Base-by-base conservation (phyloP, 2,888 invertebrate species). In the Eupithecia exiguata region DNA sequence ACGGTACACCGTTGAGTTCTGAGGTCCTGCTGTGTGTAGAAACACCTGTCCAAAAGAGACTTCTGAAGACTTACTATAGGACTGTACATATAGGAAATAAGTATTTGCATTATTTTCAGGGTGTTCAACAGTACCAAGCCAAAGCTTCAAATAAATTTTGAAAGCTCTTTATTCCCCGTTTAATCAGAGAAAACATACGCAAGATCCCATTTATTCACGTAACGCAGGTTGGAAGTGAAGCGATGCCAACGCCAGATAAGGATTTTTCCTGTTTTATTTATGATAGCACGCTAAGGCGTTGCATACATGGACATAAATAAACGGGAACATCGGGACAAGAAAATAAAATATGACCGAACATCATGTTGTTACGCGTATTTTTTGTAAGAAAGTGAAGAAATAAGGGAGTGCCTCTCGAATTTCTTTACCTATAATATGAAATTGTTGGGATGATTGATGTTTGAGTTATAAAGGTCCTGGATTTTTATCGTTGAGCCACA, bases 301-400 rank as follows among this genome's bases (percentile, higher is more conserved):
- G 79, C 79, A 80, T 74, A 74, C 82, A 72, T 72, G 77, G 66
- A 78, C 80, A 84, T 85, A 86, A 85, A 86, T 86, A 82, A 81
- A 77, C 72, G 71, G 70, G 75, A 80, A 80, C 80, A 77, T 76
- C 74, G 63, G 79, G 79, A 79, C 67, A 70, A 68, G 76, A 81
- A 81, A 79, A 82, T 77, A 80, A 77, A 81, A 77, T 78, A 79
- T 80, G 61, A 72, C 75, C 71, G 71, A 76, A 80, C 78, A 82
- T 79, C 72, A 74, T 77, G 74, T 72, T 69, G 70, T 40, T 65
- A 65, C 38, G 63, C 35, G 36, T 63, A 63, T 77, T 69, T 74
- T 75, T 68, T 75, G 68, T 77, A 35, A 71, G 73, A 70, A 58
- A 74, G 71, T 40, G 69, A 49, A 74, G 36, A 72, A 69, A 74